phyloP scores from a whole-genome alignment of 2,888 invertebrate genomes.

The Phania funesta region DNA sequence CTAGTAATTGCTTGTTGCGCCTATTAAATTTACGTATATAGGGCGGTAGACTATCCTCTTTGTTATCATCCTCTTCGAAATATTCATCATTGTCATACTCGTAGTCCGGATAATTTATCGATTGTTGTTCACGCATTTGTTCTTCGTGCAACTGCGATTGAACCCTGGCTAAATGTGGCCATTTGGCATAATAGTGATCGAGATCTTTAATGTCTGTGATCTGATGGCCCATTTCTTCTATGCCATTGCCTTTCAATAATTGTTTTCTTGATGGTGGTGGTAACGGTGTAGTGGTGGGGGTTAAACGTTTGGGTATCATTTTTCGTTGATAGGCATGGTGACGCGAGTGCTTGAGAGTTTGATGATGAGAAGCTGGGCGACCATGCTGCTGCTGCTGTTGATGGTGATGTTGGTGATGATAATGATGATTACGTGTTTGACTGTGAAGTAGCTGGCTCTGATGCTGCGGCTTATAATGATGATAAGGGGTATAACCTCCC shows the following conservation, averaged over 20 bases:
- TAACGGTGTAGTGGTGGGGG: slow-evolving; percentile 46
- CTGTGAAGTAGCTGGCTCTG: slow-evolving; percentile 19
- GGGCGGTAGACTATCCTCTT: slow-evolving; percentile 77
- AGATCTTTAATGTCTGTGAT: slow-evolving; percentile 76
- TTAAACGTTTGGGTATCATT: slow-evolving; percentile 44
- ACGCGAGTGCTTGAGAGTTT: slow-evolving; percentile 35
- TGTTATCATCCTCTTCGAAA: slow-evolving; percentile 67
- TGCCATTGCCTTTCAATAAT: slow-evolving; percentile 22
- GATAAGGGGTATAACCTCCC: slow-evolving; percentile 50
- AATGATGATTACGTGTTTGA: slow-evolving; percentile 46
- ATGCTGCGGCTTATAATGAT: slow-evolving; percentile 26
- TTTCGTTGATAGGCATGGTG: slow-evolving; percentile 70
- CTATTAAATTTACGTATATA: slow-evolving; percentile 79
- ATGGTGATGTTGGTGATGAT: slow-evolving; percentile 51
- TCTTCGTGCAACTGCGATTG: slow-evolving; percentile 77
- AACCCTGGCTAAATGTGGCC: slow-evolving; percentile 79
- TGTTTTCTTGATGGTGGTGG: slow-evolving; percentile 61
- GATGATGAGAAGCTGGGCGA: slow-evolving; percentile 54
- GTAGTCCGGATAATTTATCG: slow-evolving; percentile 72
- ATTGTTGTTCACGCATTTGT: slow-evolving; percentile 73
- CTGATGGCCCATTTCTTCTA: slow-evolving; percentile 74
- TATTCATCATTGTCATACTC: slow-evolving; percentile 70
- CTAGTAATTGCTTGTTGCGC: slow-evolving; percentile 78
- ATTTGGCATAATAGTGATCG: slow-evolving; percentile 78
- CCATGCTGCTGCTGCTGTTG: slow-evolving; percentile 50